A percentile compares a stretch with the other conserved stretches of the same genome.
These are phyloP conservation scores for Leptogaster cylindrica DNA, from an alignment of 2,888 invertebrate genomes.

Conservation along the genomic window DNA sequence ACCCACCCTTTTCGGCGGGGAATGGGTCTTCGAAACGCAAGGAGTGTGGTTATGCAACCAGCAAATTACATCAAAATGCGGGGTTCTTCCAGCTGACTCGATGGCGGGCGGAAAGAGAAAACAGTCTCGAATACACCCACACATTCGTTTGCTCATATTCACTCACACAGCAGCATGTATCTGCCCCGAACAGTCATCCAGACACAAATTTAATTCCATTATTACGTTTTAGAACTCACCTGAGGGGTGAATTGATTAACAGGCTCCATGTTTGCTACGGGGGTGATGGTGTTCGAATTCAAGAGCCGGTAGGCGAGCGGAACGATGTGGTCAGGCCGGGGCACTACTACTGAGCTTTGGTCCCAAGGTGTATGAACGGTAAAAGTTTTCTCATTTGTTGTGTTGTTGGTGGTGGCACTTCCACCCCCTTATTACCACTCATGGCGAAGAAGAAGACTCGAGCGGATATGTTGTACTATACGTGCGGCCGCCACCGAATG, in stretches of 20 bases:
- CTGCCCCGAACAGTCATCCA: slow-evolving; percentile 44
- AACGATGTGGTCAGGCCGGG: background rate
- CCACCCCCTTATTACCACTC: too few relatives aligned
- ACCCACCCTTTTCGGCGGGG: slow-evolving; percentile 36
- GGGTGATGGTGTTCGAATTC: background rate
- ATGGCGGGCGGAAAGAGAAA: background rate
- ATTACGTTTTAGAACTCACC: slow-evolving; percentile 53
- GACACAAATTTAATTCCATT: slow-evolving; percentile 53
- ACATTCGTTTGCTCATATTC: background rate
- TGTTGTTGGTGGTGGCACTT: slow-evolving; percentile 13
- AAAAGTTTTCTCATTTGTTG: slow-evolving; percentile 40
- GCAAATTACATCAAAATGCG: slow-evolving; percentile 45
- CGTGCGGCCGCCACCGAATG: background rate
- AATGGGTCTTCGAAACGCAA: slow-evolving; percentile 32
- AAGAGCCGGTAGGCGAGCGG: slow-evolving; percentile 1
- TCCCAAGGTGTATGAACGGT: slow-evolving; percentile 24
- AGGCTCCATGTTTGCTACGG: slow-evolving; percentile 45
- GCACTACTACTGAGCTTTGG: background rate
- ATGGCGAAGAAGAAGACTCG: slow-evolving; percentile 13
- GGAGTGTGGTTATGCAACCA: slow-evolving; percentile 45
- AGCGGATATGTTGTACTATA: slow-evolving; percentile 18
- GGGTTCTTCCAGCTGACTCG: background rate
- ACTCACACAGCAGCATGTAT: background rate
- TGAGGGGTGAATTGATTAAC: slow-evolving; percentile 53
- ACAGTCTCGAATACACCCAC: background rate